Evolutionary conservation across 2,113 vertebrate species (phyloP), one percentile per base, ranked within the genome.

Genomic region (Ellobius talpinus): DNA sequence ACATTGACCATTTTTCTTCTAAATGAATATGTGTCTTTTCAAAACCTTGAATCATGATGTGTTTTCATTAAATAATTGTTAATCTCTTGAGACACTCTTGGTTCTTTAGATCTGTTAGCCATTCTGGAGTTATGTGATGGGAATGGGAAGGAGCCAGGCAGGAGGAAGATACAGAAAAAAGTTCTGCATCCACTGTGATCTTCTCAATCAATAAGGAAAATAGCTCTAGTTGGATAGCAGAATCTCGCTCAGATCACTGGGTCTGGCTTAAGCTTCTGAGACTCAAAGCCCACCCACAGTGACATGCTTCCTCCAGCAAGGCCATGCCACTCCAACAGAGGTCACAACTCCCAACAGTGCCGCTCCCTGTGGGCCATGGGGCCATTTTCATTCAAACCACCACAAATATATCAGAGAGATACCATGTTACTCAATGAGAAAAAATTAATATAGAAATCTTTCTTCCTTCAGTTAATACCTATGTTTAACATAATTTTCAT

Each of bases 41-140:
- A 61, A 68, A 89, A 58, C 21, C 39, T 70, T 84, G 50, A 77
- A 78, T 13, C 17, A 33, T 93, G n/a, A 39, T 78, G 47, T 65
- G 58, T 73, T 72, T 58, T 91, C 63, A 91, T 87, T 84, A 66
- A 93, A 63, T 84, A 70, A 52, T 90, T 82, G 61, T 58, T 65
- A 33, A n/a, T 84, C 45, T 93, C 29, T 74, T 47, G 16, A 55
- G 90, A 91, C 33, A 61, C 6, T 73, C 42, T 82, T 78, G 31
- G 65, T 89, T 78, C 26, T 95, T 96, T 91, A 73, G 58, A n/a
- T 47, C 88, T 77, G 23, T 77, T 74, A 52, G 29, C 39, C 61
- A 13, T 13, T 7, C 26, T 66, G 21, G 39, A 76, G 29, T 9
- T 74, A 79, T 4, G 58, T 13, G 17, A 9, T 63, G 21, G 88